Evolutionary conservation across 2,113 vertebrate genomes (phyloP).

Genomic region (Malurus elegans): DNA sequence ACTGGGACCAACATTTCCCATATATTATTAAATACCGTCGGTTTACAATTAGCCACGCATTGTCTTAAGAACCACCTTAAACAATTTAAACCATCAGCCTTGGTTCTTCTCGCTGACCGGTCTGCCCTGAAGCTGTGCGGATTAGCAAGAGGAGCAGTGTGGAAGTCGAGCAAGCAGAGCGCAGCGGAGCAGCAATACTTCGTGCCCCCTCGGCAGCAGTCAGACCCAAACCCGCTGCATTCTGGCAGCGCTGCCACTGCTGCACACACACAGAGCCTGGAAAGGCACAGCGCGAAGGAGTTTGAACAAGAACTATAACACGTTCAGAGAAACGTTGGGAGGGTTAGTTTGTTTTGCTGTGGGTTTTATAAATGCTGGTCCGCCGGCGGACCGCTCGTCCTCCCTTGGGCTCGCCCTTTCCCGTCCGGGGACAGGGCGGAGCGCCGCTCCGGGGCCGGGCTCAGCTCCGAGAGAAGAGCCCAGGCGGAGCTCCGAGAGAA

Average conservation of each 20-base stretch:
- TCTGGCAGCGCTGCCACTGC: rapidly evolving
- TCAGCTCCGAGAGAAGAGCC: not conserved
- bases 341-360: not conserved
- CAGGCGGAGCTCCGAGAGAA: not conserved
- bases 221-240: rapidly evolving
- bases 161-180: rapidly evolving
- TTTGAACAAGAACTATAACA: rapidly evolving
- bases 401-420: not conserved
- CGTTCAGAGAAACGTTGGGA: not conserved
- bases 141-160: not conserved
- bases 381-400: not conserved
- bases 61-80: not conserved
- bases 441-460: not conserved
- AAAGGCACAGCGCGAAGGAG: not conserved
- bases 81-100: not conserved
- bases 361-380: not conserved
- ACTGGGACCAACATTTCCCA: not conserved
- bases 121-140: rapidly evolving
- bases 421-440: not conserved
- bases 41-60: rapidly evolving
- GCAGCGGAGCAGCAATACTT: rapidly evolving
- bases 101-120: not conserved
- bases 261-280: not conserved
- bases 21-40: rapidly evolving
- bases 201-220: rapidly evolving